Evolutionary conservation across 2,113 vertebrate species (phyloP), one percentile per base, ranked within the genome.

Genomic region (Pelecanoides urinatrix): DNA sequence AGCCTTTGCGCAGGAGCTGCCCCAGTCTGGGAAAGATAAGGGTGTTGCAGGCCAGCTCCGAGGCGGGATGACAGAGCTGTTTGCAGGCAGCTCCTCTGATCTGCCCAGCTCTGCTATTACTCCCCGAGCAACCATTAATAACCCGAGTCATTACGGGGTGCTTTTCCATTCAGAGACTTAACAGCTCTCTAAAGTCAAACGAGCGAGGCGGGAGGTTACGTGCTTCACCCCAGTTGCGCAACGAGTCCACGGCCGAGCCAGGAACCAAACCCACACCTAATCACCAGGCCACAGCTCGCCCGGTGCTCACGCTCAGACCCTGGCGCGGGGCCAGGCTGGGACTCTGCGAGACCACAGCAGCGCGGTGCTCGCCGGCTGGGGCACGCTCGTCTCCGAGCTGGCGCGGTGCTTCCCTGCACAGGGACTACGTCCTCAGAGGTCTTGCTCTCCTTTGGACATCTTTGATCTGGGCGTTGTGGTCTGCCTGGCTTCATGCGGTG

Each of bases 231-330:
- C 0, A 0, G 11, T 40, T 66, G 84, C 3, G 12, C 47, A 76
- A 67, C 0, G 4, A 74, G 75, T 4, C 71, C 19, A 0, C 4
- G 6, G 92, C 65, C 0, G 12, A 65, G 86, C 81, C 71, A 1
- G 87, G 44, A 95, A 12, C 87, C 92, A 34, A 83, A 70, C 45
- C 45, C 88, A 32, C 76, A 4, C 53, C 23, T 45, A 6, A 56
- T 17, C 58, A 30, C 55, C 9, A 0, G 55, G 47, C 20, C 78
- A 8, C 40, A 7, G 79, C 92, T 73, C 13, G 2, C 78, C 42
- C 13, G 0, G 40, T 1, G 21, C 81, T 34, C 10, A 1, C 2
- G 12, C 78, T 36, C 21, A 1, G 19, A 8, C 8, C n/a, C 40
- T 8, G 45, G 34, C 45, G 20, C 3, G 0, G 15, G 49, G 40